These are phyloP conservation scores for Crocallis elinguaria DNA, from an alignment of 2,888 invertebrate genomes.

Conservation along the genomic window DNA sequence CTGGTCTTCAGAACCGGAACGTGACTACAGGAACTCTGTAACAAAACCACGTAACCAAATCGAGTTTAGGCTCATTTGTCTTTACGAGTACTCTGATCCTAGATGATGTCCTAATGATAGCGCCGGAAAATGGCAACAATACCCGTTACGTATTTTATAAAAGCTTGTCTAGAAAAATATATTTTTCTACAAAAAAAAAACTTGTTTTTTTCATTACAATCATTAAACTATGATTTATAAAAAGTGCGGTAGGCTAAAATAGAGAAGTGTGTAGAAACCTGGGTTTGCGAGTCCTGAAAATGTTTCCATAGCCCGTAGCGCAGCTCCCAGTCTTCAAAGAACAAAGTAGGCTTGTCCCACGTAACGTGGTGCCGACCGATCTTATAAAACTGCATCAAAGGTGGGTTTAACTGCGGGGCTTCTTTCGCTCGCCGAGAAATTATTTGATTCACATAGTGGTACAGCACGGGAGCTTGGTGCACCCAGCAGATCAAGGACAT, in stretches of 20 bases:
- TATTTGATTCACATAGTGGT: slow-evolving; percentile 84
- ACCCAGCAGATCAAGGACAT: slow-evolving; percentile 87
- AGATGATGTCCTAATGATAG: too few relatives aligned
- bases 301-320: slow-evolving; percentile 87
- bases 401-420: slow-evolving; percentile 87
- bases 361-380: slow-evolving; percentile 83
- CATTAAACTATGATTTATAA: too few relatives aligned
- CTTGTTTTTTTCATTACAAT: too few relatives aligned
- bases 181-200: too few relatives aligned
- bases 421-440: slow-evolving; percentile 83
- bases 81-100: too few relatives aligned
- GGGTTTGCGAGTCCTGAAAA: slow-evolving; percentile 62
- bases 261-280: slow-evolving; percentile 1
- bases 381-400: slow-evolving; percentile 79
- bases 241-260: background rate
- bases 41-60: too few relatives aligned
- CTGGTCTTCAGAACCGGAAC: too few relatives aligned
- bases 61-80: too few relatives aligned
- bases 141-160: too few relatives aligned
- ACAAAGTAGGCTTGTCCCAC: slow-evolving; percentile 86
- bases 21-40: too few relatives aligned
- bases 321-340: slow-evolving; percentile 87
- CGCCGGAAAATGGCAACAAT: too few relatives aligned
- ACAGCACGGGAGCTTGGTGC: slow-evolving; percentile 83
- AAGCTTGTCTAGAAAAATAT: too few relatives aligned